Percentiles rank a stretch among this genome's conserved stretches.
Conservation (phyloP, 2,888 invertebrate species). For the Ecliptopera silaceata region DNA sequence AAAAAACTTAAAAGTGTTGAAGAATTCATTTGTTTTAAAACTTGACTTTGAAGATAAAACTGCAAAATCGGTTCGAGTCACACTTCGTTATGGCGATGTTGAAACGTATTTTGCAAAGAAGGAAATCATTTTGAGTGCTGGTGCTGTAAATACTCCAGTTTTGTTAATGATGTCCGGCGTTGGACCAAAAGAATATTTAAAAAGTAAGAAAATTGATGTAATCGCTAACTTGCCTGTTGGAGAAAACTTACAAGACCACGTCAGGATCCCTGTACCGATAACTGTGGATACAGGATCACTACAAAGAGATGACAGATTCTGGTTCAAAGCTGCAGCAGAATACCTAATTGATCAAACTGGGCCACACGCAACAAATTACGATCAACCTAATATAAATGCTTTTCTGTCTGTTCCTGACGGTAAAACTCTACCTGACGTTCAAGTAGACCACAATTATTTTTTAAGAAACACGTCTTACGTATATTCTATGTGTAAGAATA, state of each 20-base stretch:
- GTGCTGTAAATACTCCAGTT: conserved; percentile 65
- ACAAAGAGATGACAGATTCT: conserved; percentile 55
- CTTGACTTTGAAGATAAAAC: conserved; percentile 51
- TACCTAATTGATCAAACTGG: conserved; percentile 69
- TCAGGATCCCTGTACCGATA: conserved; percentile 69
- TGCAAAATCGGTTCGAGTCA: conserved; percentile 59
- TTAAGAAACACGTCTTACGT: conserved; percentile 65
- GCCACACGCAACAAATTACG: conserved; percentile 68
- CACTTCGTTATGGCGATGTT: conserved; percentile 48
- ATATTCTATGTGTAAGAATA: conserved; percentile 56
- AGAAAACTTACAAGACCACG: conserved; percentile 76
- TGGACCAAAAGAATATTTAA: conserved; percentile 59
- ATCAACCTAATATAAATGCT: conserved; percentile 73
- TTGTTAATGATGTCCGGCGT: conserved; percentile 70
- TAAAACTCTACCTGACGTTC: conserved; percentile 65
- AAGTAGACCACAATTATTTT: conserved; percentile 75
- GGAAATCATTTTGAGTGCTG: conserved; percentile 69
- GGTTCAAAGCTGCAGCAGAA: conserved; percentile 64
- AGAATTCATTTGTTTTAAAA: conserved; percentile 55
- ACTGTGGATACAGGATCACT: conserved; percentile 62
- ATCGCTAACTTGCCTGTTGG: conserved; percentile 65
- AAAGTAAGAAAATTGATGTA: conserved; percentile 55
- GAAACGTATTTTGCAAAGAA: conserved; percentile 57
- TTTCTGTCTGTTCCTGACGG: conserved; percentile 62
- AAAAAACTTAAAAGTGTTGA: conserved; percentile 63